Conservation (phyloP, 2,113 vertebrate genomes). For the Ochotona curzoniae region DNA sequence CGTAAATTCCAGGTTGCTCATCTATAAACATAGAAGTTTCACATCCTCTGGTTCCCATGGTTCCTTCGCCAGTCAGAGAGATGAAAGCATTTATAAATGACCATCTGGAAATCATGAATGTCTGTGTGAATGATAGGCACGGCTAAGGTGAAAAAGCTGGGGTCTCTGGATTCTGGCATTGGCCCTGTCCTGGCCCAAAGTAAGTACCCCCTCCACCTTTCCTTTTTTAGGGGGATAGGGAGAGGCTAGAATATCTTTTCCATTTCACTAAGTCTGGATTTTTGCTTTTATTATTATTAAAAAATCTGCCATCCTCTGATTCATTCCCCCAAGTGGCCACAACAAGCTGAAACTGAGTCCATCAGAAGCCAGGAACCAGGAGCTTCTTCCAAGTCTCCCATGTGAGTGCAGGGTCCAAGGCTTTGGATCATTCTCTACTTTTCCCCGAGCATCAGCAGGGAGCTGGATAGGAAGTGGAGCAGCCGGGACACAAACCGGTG, state of each 20-base stretch:
- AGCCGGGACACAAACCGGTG: too few relatives aligned
- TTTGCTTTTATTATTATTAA: too few relatives aligned
- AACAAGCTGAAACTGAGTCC: too few relatives aligned
- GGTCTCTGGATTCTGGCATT: background rate
- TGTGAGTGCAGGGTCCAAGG: too few relatives aligned
- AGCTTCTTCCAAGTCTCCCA: too few relatives aligned
- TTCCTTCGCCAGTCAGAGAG: background rate
- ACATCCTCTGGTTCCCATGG: background rate
- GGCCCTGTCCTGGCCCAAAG: background rate
- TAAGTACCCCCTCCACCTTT: background rate
- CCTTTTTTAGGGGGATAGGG: too few relatives aligned
- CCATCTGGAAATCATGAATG: background rate
- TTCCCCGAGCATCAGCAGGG: too few relatives aligned
- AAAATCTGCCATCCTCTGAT: too few relatives aligned
- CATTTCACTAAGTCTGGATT: background rate
- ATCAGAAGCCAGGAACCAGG: too few relatives aligned
- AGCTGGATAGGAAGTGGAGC: too few relatives aligned
- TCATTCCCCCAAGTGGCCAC: too few relatives aligned
- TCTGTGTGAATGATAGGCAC: accelerated
- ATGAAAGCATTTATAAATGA: background rate
- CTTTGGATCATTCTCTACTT: too few relatives aligned
- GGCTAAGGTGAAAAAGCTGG: background rate
- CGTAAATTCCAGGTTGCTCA: background rate
- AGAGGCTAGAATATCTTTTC: background rate
- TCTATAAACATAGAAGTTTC: background rate